Evolutionary conservation across 1,140 invertebrate species (phyloP), one percentile per base, ranked within the genome.

Genomic region (Scaptomyza hsui): DNA sequence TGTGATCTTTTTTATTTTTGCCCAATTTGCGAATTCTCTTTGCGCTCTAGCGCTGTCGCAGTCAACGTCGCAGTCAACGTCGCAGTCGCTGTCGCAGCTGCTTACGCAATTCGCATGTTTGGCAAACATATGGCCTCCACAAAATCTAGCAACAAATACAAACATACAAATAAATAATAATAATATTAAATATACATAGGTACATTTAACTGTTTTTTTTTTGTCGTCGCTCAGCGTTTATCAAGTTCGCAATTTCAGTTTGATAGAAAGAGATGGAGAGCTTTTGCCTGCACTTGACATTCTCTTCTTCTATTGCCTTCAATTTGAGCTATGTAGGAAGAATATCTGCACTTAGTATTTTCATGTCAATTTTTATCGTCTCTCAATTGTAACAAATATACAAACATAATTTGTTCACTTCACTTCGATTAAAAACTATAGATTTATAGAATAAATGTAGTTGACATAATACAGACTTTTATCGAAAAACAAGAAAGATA

Each of bases 101-200:
- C 73, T 86, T 86, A 86, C 81, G 77, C 81, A 85, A 85, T 81
- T 86, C 62, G 65, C 57, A 85, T 85, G 81, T 85, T 85, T 85
- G 81, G 32, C 81, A 85, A 85, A 85, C 81, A 85, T 63, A 69
- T 68, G 69, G 67, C 48, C 35, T 29, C 35, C 61, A 72, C 5
- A 55, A 62, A 59, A 74, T 39, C 24, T 15, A 64, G 45, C 37
- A 60, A 62, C 51, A 69, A 76, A 18, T 18, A 26, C 52, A 16
- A 48, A 57, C n/a, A 57, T 15, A 26, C 37, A 44, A 13, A 18
- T n/a, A 21, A 16, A 18, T 18, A 35, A 15, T 9, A 49, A 10
- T 12, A 44, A 15, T 19, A 35, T n/a, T n/a, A n/a, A n/a, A n/a
- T n/a, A n/a, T n/a, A n/a, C n/a, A n/a, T n/a, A 9, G 0, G 26